These are phyloP conservation scores for Ditylenchus dipsaci DNA, from an alignment of 1,140 invertebrate species.

Conservation along the genomic window DNA sequence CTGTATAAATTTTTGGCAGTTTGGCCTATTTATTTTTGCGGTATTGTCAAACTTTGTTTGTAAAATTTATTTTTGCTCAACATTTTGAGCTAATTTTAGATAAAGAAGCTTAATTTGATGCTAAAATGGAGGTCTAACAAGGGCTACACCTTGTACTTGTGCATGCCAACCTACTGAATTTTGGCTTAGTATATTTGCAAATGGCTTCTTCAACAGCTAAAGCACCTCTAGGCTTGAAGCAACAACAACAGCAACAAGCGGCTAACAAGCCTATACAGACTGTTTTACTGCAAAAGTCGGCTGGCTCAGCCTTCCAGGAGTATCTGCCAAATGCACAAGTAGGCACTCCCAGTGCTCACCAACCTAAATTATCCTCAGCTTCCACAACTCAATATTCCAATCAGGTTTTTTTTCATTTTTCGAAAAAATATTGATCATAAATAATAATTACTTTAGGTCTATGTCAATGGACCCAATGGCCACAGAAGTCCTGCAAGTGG, in stretches of 20 bases:
- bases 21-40: neutral
- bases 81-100: neutral
- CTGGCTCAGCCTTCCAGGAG: slow-evolving; percentile 9
- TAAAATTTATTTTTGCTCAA: neutral
- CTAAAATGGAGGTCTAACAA: neutral
- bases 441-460: slow-evolving; percentile 9
- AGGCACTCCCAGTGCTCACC: neutral
- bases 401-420: neutral
- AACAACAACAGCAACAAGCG: no score
- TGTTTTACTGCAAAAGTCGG: slow-evolving; percentile 1
- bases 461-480: neutral
- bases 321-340: neutral
- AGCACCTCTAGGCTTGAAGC: no score
- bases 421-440: neutral
- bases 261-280: neutral
- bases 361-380: neutral
- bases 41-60: neutral
- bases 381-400: neutral
- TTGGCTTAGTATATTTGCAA: no score
- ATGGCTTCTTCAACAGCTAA: no score
- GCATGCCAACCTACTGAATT: no score
- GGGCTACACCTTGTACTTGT: no score
- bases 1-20: neutral
- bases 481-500: slow-evolving; percentile 14
- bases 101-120: neutral